phyloP scores from a whole-genome alignment of 2,888 invertebrate species.

The Cryptocephalus primarius region DNA sequence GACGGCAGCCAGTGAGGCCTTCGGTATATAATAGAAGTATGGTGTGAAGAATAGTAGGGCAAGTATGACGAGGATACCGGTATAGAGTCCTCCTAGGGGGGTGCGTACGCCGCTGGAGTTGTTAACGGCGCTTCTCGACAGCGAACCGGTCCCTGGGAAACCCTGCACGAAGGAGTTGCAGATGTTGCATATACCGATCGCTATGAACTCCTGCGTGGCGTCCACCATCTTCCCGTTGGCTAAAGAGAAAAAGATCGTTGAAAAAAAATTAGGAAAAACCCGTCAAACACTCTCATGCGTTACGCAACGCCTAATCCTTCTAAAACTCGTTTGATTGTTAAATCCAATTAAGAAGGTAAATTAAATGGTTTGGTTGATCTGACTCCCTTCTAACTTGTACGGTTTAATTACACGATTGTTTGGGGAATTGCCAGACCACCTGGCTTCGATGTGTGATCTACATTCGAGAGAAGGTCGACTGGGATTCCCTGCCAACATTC shows the following conservation, averaged over 20 bases:
- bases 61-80: constrained; percentile 69
- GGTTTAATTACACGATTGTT: too few species aligned
- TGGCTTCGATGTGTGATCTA: too few species aligned
- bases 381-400: too few species aligned
- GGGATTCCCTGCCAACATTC: too few species aligned
- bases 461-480: too few species aligned
- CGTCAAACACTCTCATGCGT: not conserved
- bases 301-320: not conserved
- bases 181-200: constrained; percentile 72
- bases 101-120: constrained; percentile 84
- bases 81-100: constrained; percentile 74
- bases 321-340: too few species aligned
- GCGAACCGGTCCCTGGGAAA: constrained; percentile 76
- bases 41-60: constrained; percentile 81
- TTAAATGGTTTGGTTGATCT: too few species aligned
- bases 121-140: constrained; percentile 79
- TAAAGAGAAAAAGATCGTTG: constrained; percentile 24
- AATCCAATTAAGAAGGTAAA: too few species aligned
- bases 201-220: constrained; percentile 84
- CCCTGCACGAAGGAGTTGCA: constrained; percentile 79
- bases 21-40: constrained; percentile 78
- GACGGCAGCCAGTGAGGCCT: constrained; percentile 75
- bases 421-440: too few species aligned
- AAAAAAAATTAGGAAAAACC: not conserved
- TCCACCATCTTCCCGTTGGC: constrained; percentile 72